phyloP scores from a whole-genome alignment of 2,113 vertebrate genomes.

The Drymodes brunneopygia region DNA sequence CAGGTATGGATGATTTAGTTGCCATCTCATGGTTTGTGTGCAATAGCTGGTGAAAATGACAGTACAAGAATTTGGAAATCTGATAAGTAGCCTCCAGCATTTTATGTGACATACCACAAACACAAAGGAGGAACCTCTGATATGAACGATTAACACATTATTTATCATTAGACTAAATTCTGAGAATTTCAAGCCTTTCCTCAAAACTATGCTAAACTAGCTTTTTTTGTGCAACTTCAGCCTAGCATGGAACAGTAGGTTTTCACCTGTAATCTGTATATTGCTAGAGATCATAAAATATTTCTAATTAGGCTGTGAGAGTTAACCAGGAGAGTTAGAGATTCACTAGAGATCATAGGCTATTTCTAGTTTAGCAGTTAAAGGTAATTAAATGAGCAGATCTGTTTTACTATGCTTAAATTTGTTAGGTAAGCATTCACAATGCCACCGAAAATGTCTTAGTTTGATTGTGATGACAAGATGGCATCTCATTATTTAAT shows the following conservation, averaged over 20 bases:
- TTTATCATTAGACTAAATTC: background rate
- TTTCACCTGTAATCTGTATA: background rate
- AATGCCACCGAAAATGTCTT: background rate
- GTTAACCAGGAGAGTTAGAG: background rate
- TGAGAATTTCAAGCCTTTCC: background rate
- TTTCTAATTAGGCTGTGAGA: background rate
- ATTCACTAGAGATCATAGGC: background rate
- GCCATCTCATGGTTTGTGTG: background rate
- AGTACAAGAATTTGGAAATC: background rate
- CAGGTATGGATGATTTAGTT: slow-evolving; percentile 52
- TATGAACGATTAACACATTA: background rate
- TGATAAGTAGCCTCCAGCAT: background rate
- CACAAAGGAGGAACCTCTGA: background rate
- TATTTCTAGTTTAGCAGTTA: background rate
- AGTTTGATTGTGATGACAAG: background rate
- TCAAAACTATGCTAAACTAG: background rate
- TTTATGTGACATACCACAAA: background rate
- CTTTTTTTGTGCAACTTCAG: background rate
- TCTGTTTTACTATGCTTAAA: background rate
- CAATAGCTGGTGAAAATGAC: background rate
- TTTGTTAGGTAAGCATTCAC: background rate
- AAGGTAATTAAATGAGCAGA: background rate
- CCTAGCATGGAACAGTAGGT: background rate
- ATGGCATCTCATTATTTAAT: background rate
- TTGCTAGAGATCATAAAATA: background rate